phyloP scores from a whole-genome alignment of 2,888 invertebrate species.

The Tetragonisca angustula region DNA sequence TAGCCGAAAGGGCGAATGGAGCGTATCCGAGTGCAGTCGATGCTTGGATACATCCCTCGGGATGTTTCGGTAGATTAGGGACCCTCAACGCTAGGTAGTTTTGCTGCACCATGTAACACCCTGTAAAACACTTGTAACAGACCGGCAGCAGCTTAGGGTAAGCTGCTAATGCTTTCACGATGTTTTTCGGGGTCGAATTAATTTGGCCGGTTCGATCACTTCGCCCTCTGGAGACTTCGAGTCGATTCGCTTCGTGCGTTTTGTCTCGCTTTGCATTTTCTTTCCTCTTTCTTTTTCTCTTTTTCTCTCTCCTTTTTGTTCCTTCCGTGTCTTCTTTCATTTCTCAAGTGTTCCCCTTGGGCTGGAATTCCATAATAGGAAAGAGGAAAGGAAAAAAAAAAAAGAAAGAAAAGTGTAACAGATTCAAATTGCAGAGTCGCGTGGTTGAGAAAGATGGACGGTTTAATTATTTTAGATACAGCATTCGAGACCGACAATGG shows the following conservation, averaged over 20 bases:
- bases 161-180: slow-evolving; percentile 80
- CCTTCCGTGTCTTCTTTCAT: neutral
- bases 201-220: slow-evolving; percentile 81
- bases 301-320: neutral
- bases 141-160: slow-evolving; percentile 77
- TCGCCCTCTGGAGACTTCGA: slow-evolving; percentile 69
- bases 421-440: neutral
- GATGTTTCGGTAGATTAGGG: slow-evolving; percentile 84
- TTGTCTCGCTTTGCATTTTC: slow-evolving; percentile 8
- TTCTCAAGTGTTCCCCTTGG: neutral
- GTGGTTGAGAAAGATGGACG: neutral
- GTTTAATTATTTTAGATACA: slow-evolving; percentile 32
- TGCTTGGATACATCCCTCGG: slow-evolving; percentile 76
- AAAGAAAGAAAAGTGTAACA: neutral
- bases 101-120: slow-evolving; percentile 78
- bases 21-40: slow-evolving; percentile 75
- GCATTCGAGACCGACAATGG: slow-evolving; percentile 7
- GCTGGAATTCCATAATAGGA: neutral
- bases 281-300: neutral
- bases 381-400: neutral
- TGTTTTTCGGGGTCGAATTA: slow-evolving; percentile 83
- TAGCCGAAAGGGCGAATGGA: slow-evolving; percentile 73
- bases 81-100: slow-evolving; percentile 73
- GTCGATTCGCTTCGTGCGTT: slow-evolving; percentile 43
- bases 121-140: slow-evolving; percentile 83